phyloP scores from a whole-genome alignment of 1,140 invertebrate species.

The Zelostemma sp. region DNA sequence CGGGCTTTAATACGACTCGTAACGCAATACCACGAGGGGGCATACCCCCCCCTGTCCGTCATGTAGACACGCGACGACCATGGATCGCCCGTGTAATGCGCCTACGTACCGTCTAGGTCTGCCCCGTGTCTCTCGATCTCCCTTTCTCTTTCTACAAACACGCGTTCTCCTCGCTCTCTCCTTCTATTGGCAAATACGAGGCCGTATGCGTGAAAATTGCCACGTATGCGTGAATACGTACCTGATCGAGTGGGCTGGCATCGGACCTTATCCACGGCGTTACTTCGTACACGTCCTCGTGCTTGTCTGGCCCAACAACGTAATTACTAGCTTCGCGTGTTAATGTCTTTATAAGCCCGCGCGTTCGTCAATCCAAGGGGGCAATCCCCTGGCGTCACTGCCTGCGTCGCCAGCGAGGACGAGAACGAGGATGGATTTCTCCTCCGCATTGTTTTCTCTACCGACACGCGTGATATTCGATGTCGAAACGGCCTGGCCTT shows the following conservation, averaged over 20 bases:
- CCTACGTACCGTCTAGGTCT: neutral
- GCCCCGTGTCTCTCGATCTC: neutral
- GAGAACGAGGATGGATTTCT: neutral
- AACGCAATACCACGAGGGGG: conserved; percentile 3
- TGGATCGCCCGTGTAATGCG: conserved; percentile 5
- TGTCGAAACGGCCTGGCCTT: neutral
- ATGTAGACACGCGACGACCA: conserved; percentile 11
- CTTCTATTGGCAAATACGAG: no score
- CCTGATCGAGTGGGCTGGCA: conserved; percentile 1
- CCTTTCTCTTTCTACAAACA: no score
- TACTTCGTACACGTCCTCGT: conserved; percentile 15
- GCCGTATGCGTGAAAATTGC: neutral
- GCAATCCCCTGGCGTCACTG: neutral
- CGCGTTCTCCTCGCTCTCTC: no score
- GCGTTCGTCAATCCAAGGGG: neutral
- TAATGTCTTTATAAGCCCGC: conserved; percentile 52
- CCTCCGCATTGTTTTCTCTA: neutral
- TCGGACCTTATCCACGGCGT: conserved; percentile 14
- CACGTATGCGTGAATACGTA: conserved; percentile 7
- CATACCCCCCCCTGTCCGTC: neutral
- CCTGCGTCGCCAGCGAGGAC: neutral
- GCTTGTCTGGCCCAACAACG: conserved; percentile 29
- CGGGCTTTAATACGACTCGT: conserved; percentile 5
- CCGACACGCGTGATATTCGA: neutral
- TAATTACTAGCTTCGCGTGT: conserved; percentile 54